Evolutionary conservation across 2,113 vertebrate species (phyloP), one percentile per base, ranked within the genome.

Genomic region (Conger conger): DNA sequence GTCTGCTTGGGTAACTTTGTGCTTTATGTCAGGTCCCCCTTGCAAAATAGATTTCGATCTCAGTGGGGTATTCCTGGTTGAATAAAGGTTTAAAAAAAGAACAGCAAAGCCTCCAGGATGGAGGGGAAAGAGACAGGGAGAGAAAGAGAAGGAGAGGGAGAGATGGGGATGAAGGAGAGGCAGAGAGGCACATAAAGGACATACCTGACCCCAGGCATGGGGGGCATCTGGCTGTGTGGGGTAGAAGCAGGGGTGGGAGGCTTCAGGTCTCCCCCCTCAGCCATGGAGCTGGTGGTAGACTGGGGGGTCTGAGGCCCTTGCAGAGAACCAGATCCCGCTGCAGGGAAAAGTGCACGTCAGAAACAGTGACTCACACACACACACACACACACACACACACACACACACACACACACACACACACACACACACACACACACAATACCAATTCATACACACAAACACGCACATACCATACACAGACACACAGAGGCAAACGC

Each of bases 261-360:
- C 91, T 99, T 99, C 89, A 99, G 87, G 92, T 99, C 98, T 92
- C 97, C 97, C 93, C 98, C 97, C 90, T 99, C 98, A 87, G 98
- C 96, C 98, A 99, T 99, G 6, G 98, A 99, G 92, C 98, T 99
- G 94, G 96, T 99, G 90, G 98, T 99, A 86, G 98, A 99, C 94
- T 99, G 98, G 87, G 98, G 98, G 18, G 98, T 99, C 92, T 99
- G 98, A 85, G 98, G 98, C 79, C 98, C 98, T 93, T 99, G 98
- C 92, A 99, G 96, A 54, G 98, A 99, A 89, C 98, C 98, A 86
- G 98, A 99, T 86, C 98, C 98, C 82, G 98, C 98, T 99, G 95
- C 57, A 90, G 77, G n/a, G n/a, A 4, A 17, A 35, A 2, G 45
- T 30, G 13, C 27, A 73, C n/a, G 27, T 11, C 68, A 73, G n/a